Conservation (phyloP, 37 sponge, comb jelly and placozoan species). For the Eunapius fragilis region DNA sequence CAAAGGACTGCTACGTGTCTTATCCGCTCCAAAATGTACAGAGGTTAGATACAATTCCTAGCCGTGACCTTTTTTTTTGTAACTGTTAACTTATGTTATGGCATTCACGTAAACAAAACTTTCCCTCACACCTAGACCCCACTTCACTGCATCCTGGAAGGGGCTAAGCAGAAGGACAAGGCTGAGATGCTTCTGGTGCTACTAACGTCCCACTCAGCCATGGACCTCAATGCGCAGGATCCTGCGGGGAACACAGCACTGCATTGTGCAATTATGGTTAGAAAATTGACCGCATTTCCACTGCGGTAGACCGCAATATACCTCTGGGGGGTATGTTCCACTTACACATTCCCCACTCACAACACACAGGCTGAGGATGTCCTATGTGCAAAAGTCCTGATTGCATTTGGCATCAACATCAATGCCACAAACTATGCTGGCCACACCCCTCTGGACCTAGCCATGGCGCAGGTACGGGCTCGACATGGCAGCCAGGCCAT, state of each 20-base stretch:
- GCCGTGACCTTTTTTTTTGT: no score
- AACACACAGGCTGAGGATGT: conserved; percentile 14
- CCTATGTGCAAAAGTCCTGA: conserved; percentile 13
- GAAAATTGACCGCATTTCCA: background rate
- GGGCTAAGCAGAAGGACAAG: background rate
- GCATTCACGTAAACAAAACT: background rate
- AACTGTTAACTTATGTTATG: no score
- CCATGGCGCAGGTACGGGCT: background rate
- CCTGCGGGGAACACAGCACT: background rate
- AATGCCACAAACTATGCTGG: conserved; percentile 21
- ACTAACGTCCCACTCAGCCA: background rate
- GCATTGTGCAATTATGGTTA: background rate
- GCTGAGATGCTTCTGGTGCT: background rate
- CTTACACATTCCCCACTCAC: background rate
- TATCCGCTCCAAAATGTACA: background rate
- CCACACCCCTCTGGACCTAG: conserved; percentile 22
- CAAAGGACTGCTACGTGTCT: background rate
- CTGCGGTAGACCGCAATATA: background rate
- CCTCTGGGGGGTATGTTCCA: background rate
- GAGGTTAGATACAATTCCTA: background rate
- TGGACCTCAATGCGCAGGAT: background rate
- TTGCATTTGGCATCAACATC: conserved; percentile 51
- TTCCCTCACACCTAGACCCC: background rate
- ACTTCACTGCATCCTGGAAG: background rate
- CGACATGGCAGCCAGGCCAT: background rate